A percentile compares a stretch with the other conserved stretches of the same genome.
phyloP scores from a whole-genome alignment of 1,140 invertebrate species.

The Battus philenor region DNA sequence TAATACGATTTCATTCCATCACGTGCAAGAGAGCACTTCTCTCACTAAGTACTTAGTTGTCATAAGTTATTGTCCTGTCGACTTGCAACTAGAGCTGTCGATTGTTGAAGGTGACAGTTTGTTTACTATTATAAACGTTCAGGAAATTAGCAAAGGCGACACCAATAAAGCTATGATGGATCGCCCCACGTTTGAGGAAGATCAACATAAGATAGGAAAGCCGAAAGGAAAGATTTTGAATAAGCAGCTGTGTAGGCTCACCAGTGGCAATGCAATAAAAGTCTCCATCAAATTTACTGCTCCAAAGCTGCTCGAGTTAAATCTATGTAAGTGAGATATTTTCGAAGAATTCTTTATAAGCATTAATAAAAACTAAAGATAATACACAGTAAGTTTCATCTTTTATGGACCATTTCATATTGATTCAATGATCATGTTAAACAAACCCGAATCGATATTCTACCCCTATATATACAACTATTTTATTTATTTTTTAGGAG shows the following conservation, averaged over 20 bases:
- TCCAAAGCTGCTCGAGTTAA: constrained; percentile 40
- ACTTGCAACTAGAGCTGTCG: constrained; percentile 53
- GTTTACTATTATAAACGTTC: constrained; percentile 52
- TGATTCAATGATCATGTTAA: too few relatives aligned
- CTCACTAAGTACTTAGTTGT: constrained; percentile 50
- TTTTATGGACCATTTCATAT: too few relatives aligned
- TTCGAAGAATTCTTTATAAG: too few relatives aligned
- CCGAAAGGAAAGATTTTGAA: constrained; percentile 35
- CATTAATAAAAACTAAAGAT: too few relatives aligned
- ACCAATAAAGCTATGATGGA: constrained; percentile 55
- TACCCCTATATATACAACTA: too few relatives aligned
- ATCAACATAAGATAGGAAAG: constrained; percentile 28
- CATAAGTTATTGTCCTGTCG: constrained; percentile 49
- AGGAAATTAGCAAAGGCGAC: constrained; percentile 57
- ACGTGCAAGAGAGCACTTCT: constrained; percentile 38
- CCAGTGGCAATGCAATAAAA: constrained; percentile 52
- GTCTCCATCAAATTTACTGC: constrained; percentile 50
- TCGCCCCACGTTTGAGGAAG: constrained; percentile 32
- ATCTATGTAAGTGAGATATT: constrained; percentile 45
- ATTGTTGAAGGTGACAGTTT: constrained; percentile 42
- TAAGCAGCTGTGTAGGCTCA: constrained; percentile 53
- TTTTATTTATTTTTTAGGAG: too few relatives aligned
- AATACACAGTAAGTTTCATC: too few relatives aligned
- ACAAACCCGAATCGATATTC: too few relatives aligned
- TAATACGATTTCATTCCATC: constrained; percentile 49